Conservation (phyloP, 2,113 vertebrate species). For the Brachypodius melanocephalos region DNA sequence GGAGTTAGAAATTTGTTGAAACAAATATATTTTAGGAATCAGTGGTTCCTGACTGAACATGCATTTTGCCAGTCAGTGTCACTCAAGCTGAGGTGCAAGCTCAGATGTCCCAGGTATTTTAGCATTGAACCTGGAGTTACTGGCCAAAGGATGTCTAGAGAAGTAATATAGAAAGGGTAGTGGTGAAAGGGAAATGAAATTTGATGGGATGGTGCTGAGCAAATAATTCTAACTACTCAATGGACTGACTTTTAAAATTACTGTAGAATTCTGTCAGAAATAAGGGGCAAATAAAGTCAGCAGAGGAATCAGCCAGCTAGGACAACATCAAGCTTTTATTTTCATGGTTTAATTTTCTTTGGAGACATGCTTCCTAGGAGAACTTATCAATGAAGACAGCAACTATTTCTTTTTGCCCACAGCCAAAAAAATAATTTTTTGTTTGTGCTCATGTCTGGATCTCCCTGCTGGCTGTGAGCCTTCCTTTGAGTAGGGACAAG, state of each 20-base stretch:
- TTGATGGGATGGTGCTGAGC: not conserved
- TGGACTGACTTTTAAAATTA: not conserved
- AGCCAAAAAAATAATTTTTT: not conserved
- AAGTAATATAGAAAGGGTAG: not conserved
- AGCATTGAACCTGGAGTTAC: not conserved
- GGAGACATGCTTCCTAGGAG: not conserved
- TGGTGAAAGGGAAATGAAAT: not conserved
- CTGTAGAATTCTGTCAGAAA: not conserved
- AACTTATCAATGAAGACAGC: not conserved
- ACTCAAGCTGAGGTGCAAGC: not conserved
- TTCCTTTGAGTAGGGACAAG: not conserved
- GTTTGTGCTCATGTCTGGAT: not conserved
- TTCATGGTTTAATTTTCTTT: not conserved
- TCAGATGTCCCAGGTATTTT: not conserved
- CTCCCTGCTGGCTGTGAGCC: not conserved
- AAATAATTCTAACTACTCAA: not conserved
- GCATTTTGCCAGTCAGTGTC: not conserved
- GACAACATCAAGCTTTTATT: not conserved
- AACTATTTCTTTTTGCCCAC: not conserved
- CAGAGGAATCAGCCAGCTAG: not conserved
- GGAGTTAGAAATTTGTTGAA: not conserved
- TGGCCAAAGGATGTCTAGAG: not conserved
- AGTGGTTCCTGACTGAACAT: not conserved
- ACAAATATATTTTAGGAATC: not conserved
- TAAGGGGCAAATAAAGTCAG: not conserved